Percentiles rank a stretch among this genome's conserved stretches.
Conservation (phyloP, 1,140 invertebrate species). For the Cotesia vestalis region DNA sequence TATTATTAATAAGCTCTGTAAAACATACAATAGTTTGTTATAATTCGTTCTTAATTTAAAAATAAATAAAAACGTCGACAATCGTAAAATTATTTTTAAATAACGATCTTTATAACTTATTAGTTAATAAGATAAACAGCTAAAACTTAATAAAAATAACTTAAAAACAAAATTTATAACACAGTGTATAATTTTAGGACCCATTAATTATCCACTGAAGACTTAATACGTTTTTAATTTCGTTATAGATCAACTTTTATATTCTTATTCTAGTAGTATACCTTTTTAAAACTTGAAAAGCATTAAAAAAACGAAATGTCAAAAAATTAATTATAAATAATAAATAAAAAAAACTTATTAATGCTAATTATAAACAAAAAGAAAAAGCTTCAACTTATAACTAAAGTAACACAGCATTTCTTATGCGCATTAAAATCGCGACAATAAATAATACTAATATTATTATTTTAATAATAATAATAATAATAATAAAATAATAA, state of each 20-base stretch:
- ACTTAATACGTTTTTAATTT: neutral
- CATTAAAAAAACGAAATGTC: neutral
- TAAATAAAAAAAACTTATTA: neutral
- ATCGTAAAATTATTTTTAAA: neutral
- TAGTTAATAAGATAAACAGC: neutral
- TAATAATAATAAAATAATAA: conserved; percentile 34
- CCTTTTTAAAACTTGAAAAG: neutral
- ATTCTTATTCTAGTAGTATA: neutral
- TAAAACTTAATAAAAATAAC: conserved; percentile 20
- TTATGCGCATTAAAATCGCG: neutral
- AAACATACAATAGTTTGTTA: conserved; percentile 34
- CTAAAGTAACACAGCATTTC: conserved; percentile 25
- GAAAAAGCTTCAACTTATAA: neutral
- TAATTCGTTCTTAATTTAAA: conserved; percentile 45
- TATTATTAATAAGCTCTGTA: conserved; percentile 53
- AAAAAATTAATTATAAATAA: neutral
- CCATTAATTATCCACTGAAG: neutral
- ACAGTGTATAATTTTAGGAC: conserved; percentile 11
- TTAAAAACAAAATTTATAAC: conserved; percentile 20
- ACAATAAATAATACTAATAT: too few species aligned
- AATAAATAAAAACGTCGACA: conserved; percentile 37
- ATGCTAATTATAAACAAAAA: neutral
- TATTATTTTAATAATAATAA: conserved; percentile 9
- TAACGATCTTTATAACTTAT: neutral
- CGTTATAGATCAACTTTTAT: neutral